Conservation (phyloP, 2,888 invertebrate genomes). For the Argyresthia albistria region DNA sequence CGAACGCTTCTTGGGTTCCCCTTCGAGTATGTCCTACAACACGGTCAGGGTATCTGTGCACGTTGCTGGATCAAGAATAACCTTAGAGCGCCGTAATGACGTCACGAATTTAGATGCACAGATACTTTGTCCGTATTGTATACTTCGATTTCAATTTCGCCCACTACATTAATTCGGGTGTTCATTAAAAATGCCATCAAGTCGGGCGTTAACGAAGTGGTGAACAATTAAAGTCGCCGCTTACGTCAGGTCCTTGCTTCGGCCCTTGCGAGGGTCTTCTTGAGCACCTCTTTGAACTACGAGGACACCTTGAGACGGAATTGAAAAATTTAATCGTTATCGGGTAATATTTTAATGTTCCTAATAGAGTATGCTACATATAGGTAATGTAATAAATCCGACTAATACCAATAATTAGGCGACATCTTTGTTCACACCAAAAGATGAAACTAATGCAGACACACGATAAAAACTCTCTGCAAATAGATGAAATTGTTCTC, state of each 20-base stretch:
- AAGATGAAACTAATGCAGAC: too few relatives aligned
- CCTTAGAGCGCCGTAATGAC: too few relatives aligned
- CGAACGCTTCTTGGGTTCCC: slow-evolving; percentile 11
- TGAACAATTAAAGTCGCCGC: slow-evolving; percentile 69
- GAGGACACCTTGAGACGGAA: slow-evolving; percentile 53
- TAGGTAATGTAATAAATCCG: too few relatives aligned
- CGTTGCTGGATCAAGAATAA: too few relatives aligned
- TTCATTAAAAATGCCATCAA: slow-evolving; percentile 73
- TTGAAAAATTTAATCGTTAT: slow-evolving; percentile 58
- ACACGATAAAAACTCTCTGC: not conserved
- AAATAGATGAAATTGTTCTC: not conserved
- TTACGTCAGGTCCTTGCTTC: slow-evolving; percentile 53
- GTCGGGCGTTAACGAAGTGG: slow-evolving; percentile 69
- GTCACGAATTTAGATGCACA: too few relatives aligned
- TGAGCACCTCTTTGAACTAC: slow-evolving; percentile 34
- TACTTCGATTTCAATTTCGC: slow-evolving; percentile 64
- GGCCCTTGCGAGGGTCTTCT: slow-evolving; percentile 31
- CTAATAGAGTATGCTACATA: too few relatives aligned
- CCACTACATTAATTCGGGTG: slow-evolving; percentile 71
- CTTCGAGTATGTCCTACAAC: too few relatives aligned
- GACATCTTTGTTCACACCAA: too few relatives aligned
- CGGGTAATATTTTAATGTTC: slow-evolving; percentile 20
- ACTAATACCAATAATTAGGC: too few relatives aligned
- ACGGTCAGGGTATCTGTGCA: too few relatives aligned
- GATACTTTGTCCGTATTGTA: slow-evolving; percentile 35